Conservation (phyloP, 2,113 vertebrate genomes). For the Thamnophis sirtalis region DNA sequence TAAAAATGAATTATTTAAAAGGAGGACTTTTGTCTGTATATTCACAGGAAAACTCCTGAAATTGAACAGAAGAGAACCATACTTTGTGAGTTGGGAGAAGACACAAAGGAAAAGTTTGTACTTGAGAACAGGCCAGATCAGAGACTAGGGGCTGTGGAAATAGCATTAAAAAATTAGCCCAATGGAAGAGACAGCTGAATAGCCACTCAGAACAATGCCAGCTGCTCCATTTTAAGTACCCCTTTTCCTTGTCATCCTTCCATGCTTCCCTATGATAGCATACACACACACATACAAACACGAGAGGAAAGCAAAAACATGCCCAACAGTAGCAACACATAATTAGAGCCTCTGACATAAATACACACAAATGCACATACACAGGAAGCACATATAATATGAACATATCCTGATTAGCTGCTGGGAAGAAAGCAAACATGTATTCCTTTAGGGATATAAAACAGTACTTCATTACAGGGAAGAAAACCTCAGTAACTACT, state of each 20-base stretch:
- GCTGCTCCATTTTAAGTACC: not conserved
- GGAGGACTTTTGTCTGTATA: not conserved
- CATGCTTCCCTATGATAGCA: not conserved
- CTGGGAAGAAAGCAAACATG: too few species aligned
- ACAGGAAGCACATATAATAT: not conserved
- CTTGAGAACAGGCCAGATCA: not conserved
- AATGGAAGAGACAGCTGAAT: not conserved
- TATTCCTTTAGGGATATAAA: too few species aligned
- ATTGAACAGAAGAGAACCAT: not conserved
- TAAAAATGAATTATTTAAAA: not conserved
- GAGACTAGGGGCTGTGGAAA: not conserved
- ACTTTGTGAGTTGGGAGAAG: not conserved
- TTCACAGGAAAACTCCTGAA: not conserved
- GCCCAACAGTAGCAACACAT: not conserved
- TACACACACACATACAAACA: not conserved
- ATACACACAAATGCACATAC: not conserved
- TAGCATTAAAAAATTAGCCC: not conserved
- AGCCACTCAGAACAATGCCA: not conserved
- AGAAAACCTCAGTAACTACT: too few species aligned
- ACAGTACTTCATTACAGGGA: too few species aligned
- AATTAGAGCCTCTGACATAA: not conserved
- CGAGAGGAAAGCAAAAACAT: not conserved
- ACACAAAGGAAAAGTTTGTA: not conserved
- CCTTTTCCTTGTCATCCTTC: not conserved
- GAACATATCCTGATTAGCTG: too few species aligned